Evolutionary conservation across 2,888 invertebrate species (phyloP), one percentile per base, ranked within the genome.

Genomic region (Drosophila antonietae): DNA sequence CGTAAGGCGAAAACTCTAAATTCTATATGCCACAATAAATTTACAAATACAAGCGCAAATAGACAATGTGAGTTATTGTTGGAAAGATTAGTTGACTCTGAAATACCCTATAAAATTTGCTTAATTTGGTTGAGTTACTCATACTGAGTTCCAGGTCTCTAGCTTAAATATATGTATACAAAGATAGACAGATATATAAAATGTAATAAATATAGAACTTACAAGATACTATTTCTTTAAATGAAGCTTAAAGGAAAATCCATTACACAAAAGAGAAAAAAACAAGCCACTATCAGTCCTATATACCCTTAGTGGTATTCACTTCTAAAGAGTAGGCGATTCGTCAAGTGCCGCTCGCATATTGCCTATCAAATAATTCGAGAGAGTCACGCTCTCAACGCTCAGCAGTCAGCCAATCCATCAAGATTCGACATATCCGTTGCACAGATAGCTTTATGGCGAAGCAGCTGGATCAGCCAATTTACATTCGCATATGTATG

Each of bases 381-480:
- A 61, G 67, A 68, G 80, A 80, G 77, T 80, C 81, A 80, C 77
- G 81, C 64, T 80, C 77, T 53, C 47, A 52, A 37, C 56, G 31
- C 51, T 44, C 55, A 23, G 53, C 55, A 23, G 53, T 43, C 39
- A 31, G 46, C 23, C 71, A 62, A 80, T 77, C 72, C 60, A 77
- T 78, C 72, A 78, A 69, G 65, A 64, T 63, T 68, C 72, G 71
- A 78, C 78, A 69, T 78, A 73, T 78, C 78, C 78, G 78, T 65
- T 78, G 81, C 65, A 77, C 31, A 64, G 77, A 43, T 59, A 64
- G 20, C 56, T 69, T 70, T 77, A 80, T 80, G 77, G 80, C 65
- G 68, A 20, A 66, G 37, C 39, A 20, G 39, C 35, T 62, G 37
- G 20, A 63, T 58, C 52, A 46, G 44, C 23, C 28, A 51, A 31